Conservation (phyloP, 2,113 vertebrate species). For the Erythrocercus mccallii region DNA sequence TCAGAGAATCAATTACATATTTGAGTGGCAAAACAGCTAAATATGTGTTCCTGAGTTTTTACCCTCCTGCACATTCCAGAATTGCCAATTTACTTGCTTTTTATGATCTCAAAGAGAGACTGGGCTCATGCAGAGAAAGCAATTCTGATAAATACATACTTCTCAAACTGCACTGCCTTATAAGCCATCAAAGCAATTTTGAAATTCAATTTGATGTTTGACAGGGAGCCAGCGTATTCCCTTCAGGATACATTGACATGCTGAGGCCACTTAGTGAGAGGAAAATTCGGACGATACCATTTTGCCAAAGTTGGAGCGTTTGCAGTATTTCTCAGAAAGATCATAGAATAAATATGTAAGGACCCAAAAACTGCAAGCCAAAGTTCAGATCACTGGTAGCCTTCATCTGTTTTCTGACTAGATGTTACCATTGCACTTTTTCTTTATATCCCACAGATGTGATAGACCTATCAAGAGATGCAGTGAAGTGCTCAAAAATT, state of each 20-base stretch:
- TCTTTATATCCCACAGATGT: background rate
- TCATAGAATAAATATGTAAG: background rate
- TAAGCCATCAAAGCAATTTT: slow-evolving; percentile 71
- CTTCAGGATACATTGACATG: slow-evolving; percentile 53
- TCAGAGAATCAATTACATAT: background rate
- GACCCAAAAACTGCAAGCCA: background rate
- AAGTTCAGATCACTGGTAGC: background rate
- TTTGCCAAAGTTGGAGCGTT: slow-evolving; percentile 28
- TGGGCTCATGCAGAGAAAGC: slow-evolving; percentile 12
- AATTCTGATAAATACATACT: slow-evolving; percentile 58
- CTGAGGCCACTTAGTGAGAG: slow-evolving; percentile 64
- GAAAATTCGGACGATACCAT: slow-evolving; percentile 41
- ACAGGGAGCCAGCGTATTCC: slow-evolving; percentile 53
- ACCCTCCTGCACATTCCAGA: background rate
- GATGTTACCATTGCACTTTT: background rate
- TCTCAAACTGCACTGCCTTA: slow-evolving; percentile 39
- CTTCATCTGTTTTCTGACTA: background rate
- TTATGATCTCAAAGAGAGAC: background rate
- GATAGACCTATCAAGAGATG: background rate
- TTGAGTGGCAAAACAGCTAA: background rate
- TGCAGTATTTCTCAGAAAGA: background rate
- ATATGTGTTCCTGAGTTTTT: background rate
- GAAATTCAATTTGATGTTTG: slow-evolving; percentile 77
- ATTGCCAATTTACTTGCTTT: slow-evolving; percentile 24
- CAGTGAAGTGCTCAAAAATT: background rate